phyloP scores from a whole-genome alignment of 2,888 invertebrate species.

The Eupithecia inturbata region DNA sequence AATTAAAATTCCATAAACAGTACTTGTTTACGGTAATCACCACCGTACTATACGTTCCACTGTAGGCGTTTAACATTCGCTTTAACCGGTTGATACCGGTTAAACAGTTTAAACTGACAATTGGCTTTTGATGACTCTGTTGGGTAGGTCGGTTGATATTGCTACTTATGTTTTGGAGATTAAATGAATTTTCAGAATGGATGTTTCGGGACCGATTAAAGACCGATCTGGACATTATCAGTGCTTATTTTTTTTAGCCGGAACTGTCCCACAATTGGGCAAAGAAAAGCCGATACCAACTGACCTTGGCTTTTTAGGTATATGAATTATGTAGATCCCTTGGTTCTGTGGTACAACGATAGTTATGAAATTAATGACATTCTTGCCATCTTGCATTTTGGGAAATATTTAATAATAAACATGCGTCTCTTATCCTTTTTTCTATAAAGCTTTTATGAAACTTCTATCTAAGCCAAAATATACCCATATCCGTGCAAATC shows the following conservation, averaged over 20 bases:
- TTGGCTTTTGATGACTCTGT: conserved; percentile 33
- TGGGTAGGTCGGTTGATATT: conserved; percentile 1
- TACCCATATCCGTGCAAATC: conserved; percentile 4
- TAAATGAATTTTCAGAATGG: background rate
- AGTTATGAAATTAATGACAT: background rate
- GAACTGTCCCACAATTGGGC: background rate
- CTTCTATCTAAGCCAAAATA: background rate
- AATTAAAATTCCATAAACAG: conserved; percentile 84
- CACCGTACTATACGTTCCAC: conserved; percentile 49
- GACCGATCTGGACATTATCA: background rate
- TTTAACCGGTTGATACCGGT: conserved; percentile 20
- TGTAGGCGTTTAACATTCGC: conserved; percentile 39
- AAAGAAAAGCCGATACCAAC: background rate
- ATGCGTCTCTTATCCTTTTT: background rate
- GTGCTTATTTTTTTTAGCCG: background rate
- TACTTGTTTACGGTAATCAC: conserved; percentile 81
- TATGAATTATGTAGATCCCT: background rate
- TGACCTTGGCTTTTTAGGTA: background rate
- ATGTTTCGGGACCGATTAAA: background rate
- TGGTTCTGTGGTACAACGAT: background rate
- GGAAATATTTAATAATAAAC: background rate
- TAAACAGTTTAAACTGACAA: conserved; percentile 41
- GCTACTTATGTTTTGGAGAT: conserved; percentile 11
- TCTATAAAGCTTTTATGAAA: background rate
- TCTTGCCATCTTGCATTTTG: background rate